A percentile compares a stretch with the other conserved stretches of the same genome.
Conservation (phyloP, 2,888 invertebrate genomes). For the Xestia c-nigrum region DNA sequence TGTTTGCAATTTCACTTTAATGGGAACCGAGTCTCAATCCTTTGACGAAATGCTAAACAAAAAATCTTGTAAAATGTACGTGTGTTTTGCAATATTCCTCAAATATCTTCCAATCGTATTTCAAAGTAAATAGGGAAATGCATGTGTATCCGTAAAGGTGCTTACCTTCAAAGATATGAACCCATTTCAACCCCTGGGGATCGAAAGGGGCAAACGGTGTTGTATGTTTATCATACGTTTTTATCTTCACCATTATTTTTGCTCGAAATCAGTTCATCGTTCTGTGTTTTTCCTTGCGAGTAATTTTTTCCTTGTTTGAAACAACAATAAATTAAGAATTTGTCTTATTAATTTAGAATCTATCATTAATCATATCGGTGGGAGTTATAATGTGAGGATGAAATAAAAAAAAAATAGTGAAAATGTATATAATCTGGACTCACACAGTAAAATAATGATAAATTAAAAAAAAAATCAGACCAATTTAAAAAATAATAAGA, state of each 20-base stretch:
- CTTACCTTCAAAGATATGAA: slow-evolving; percentile 58
- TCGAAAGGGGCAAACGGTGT: slow-evolving; percentile 38
- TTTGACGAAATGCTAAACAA: slow-evolving; percentile 34
- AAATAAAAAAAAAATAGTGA: not conserved
- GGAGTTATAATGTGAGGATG: not conserved
- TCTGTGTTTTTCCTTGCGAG: not conserved
- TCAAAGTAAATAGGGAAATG: slow-evolving; percentile 54
- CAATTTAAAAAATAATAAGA: not conserved
- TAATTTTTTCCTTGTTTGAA: not conserved
- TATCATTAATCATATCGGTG: too few species aligned
- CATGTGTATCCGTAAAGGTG: slow-evolving; percentile 43
- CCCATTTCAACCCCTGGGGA: slow-evolving; percentile 44
- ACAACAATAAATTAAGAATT: not conserved
- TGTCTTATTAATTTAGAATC: not conserved
- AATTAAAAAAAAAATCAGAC: not conserved
- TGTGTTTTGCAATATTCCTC: slow-evolving; percentile 38
- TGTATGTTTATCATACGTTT: slow-evolving; percentile 54
- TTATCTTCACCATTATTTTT: slow-evolving; percentile 57
- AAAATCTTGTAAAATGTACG: slow-evolving; percentile 29
- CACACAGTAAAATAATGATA: not conserved
- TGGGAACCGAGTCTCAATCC: not conserved
- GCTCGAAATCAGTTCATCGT: slow-evolving; percentile 12
- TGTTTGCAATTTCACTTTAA: slow-evolving; percentile 14
- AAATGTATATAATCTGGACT: not conserved
- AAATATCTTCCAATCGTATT: slow-evolving; percentile 45